These are phyloP conservation scores for Syrmaticus mikado DNA, from an alignment of 2,113 vertebrate species.

Conservation along the genomic window DNA sequence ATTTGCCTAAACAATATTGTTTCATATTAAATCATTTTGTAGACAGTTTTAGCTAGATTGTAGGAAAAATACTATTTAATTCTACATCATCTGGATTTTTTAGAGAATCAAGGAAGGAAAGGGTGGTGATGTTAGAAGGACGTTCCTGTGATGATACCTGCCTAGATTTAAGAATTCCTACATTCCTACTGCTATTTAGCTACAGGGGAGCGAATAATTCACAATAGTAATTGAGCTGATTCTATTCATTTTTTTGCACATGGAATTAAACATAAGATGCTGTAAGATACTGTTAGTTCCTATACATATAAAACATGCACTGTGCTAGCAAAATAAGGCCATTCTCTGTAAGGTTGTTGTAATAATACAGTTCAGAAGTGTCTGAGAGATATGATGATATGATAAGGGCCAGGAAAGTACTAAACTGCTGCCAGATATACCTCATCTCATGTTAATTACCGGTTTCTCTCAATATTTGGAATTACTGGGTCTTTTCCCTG, in stretches of 20 bases:
- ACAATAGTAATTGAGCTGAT: background rate
- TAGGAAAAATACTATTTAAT: background rate
- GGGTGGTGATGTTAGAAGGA: background rate
- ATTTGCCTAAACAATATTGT: background rate
- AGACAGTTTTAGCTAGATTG: background rate
- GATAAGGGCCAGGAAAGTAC: background rate
- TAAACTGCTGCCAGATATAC: conserved; percentile 14
- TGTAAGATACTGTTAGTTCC: background rate
- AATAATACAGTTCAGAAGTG: conserved; percentile 11
- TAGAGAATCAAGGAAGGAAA: background rate
- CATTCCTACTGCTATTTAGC: background rate
- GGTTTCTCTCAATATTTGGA: conserved; percentile 7
- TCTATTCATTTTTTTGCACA: background rate
- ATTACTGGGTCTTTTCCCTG: conserved; percentile 19
- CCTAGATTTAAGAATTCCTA: background rate
- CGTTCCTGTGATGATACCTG: background rate
- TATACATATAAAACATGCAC: background rate
- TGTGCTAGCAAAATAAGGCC: background rate
- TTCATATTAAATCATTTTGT: background rate
- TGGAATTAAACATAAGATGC: background rate
- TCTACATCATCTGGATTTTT: background rate
- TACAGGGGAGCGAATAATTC: background rate
- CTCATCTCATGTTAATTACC: conserved; percentile 26
- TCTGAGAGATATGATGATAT: background rate
- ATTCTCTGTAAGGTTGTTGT: background rate